Percentiles rank a stretch among this genome's conserved stretches.
These are phyloP conservation scores for Natator depressus DNA, from an alignment of 2,113 vertebrate genomes.

Conservation along the genomic window DNA sequence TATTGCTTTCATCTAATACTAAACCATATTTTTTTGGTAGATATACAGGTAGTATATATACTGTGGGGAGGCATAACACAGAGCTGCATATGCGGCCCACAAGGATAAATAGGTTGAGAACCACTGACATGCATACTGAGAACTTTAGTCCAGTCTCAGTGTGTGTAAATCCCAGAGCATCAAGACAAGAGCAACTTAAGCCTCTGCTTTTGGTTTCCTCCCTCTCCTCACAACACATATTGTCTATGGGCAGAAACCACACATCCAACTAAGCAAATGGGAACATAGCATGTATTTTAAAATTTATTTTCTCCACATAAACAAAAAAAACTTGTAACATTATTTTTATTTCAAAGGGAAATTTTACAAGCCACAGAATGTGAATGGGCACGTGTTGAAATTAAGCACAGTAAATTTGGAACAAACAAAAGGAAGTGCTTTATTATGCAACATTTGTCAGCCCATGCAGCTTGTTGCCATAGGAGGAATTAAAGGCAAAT, in stretches of 20 bases:
- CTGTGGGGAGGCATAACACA: not conserved
- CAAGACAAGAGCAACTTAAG: not conserved
- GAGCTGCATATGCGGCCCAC: not conserved
- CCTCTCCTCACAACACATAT: not conserved
- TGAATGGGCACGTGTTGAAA: constrained; percentile 20
- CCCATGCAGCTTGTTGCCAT: not conserved
- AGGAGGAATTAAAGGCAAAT: constrained; percentile 33
- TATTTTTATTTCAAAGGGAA: constrained; percentile 54
- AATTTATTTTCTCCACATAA: not conserved
- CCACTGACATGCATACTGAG: rapidly evolving
- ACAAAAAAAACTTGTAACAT: not conserved
- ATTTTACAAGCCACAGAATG: constrained; percentile 49
- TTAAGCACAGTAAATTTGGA: not conserved
- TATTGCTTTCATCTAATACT: too few species aligned
- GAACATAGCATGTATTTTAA: constrained; percentile 31
- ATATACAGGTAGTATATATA: too few species aligned
- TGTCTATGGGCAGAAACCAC: not conserved
- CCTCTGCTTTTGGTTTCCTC: not conserved
- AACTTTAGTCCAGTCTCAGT: constrained; percentile 30
- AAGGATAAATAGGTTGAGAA: not conserved
- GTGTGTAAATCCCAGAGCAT: not conserved
- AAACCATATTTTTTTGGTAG: too few species aligned
- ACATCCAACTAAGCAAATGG: not conserved
- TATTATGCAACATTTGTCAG: constrained; percentile 15
- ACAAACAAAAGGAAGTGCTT: constrained; percentile 42